Evolutionary conservation across 2,888 invertebrate species (phyloP).

Genomic region (Apotomis capreana): DNA sequence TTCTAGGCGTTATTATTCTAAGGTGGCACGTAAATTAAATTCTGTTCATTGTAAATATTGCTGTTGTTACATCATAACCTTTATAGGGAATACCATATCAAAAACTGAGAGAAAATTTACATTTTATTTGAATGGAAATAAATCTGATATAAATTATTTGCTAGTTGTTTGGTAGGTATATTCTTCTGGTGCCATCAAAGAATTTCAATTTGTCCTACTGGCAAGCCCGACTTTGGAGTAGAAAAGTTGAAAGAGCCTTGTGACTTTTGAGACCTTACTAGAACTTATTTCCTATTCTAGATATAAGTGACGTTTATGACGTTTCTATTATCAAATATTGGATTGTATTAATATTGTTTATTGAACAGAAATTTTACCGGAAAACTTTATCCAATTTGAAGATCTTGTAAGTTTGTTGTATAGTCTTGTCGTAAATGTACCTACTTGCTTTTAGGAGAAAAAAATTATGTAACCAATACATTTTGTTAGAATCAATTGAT

Average conservation of each 20-base stretch:
- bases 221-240: background rate
- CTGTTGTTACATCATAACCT: no score
- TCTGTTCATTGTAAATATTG: no score
- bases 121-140: background rate
- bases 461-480: no score
- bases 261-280: background rate
- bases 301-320: background rate
- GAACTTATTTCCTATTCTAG: background rate
- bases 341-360: background rate
- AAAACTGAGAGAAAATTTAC: no score
- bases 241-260: background rate
- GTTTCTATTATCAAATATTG: background rate
- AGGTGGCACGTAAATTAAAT: no score
- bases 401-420: no score
- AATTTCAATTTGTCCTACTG: constrained; percentile 7
- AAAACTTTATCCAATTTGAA: no score
- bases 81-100: no score
- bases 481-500: no score
- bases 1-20: no score
- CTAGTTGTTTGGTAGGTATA: background rate
- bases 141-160: constrained; percentile 5
- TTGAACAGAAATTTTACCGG: background rate
- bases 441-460: no score
- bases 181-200: background rate
- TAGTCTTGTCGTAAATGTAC: no score